Evolutionary conservation across 2,113 vertebrate species (phyloP).

Genomic region (Notarius lentiginosus): DNA sequence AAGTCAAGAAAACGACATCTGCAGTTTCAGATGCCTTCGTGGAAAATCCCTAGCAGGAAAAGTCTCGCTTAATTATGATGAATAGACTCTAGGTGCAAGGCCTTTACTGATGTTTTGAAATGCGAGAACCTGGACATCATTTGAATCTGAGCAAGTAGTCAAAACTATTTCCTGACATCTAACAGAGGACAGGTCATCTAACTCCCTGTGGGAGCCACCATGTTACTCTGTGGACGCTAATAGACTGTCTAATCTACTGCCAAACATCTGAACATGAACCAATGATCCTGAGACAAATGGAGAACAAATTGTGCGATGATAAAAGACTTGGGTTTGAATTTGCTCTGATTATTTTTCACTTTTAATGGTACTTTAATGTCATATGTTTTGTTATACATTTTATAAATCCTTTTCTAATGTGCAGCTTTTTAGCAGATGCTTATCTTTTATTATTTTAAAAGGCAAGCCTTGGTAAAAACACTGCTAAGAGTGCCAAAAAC

Average conservation of each 20-base stretch:
- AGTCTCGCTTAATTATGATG: slow-evolving; percentile 42
- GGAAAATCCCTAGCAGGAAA: slow-evolving; percentile 28
- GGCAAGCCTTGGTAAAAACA: slow-evolving; percentile 40
- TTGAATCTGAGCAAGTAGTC: slow-evolving; percentile 67
- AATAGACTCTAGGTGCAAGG: slow-evolving; percentile 32
- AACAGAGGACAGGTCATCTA: slow-evolving; percentile 49
- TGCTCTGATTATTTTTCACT: slow-evolving; percentile 55
- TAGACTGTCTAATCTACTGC: slow-evolving; percentile 66
- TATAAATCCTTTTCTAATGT: not conserved
- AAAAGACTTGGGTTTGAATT: slow-evolving; percentile 63
- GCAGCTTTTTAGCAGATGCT: slow-evolving; percentile 15
- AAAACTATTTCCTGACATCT: slow-evolving; percentile 66
- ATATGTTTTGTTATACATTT: slow-evolving; percentile 1
- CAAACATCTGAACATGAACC: slow-evolving; percentile 73
- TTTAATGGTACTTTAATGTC: slow-evolving; percentile 32
- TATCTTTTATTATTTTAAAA: slow-evolving; percentile 21
- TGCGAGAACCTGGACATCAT: slow-evolving; percentile 65
- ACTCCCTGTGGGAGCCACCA: slow-evolving; percentile 52
- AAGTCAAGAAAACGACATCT: slow-evolving; percentile 24
- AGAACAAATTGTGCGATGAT: slow-evolving; percentile 70
- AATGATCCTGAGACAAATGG: slow-evolving; percentile 50
- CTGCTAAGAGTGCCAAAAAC: not conserved
- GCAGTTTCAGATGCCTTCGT: slow-evolving; percentile 5
- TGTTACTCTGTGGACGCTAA: slow-evolving; percentile 65
- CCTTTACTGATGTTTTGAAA: slow-evolving; percentile 45